phyloP scores from a whole-genome alignment of 2,888 invertebrate genomes.

The Dusona sp. region DNA sequence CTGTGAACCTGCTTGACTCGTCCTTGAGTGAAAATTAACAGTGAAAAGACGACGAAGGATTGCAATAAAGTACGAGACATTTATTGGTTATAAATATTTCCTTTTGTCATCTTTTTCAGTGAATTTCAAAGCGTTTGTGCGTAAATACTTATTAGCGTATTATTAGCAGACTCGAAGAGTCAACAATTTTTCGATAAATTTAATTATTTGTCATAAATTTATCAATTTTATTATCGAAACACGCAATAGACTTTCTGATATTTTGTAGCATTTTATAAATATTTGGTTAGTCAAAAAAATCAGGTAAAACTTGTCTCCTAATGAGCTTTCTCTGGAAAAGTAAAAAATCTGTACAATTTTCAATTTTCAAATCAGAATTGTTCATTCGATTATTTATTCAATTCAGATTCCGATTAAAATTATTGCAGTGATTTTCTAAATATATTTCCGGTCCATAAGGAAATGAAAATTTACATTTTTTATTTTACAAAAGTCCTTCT shows the following conservation, averaged over 20 bases:
- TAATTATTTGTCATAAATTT: too few relatives aligned
- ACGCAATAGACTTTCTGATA: too few relatives aligned
- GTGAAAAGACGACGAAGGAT: neutral
- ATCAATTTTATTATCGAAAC: too few relatives aligned
- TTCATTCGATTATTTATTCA: neutral
- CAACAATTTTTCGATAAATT: too few relatives aligned
- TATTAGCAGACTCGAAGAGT: too few relatives aligned
- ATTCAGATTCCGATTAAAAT: neutral
- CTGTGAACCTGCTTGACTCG: conserved; percentile 3
- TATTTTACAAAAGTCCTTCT: neutral
- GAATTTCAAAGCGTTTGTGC: too few relatives aligned
- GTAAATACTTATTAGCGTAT: too few relatives aligned
- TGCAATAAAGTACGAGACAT: neutral
- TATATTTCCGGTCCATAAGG: neutral
- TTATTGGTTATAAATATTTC: conserved; percentile 15
- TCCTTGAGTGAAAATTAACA: conserved; percentile 30
- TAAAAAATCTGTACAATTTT: too few relatives aligned
- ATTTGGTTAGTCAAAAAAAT: too few relatives aligned
- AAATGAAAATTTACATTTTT: conserved; percentile 9
- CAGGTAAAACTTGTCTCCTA: too few relatives aligned
- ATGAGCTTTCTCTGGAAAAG: too few relatives aligned
- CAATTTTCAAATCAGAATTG: neutral
- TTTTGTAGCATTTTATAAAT: too few relatives aligned
- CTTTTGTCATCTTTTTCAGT: neutral
- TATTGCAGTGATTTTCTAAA: neutral